Evolutionary conservation across 2,888 invertebrate genomes (phyloP).

Genomic region (Ashinkailepas kermadecensis): DNA sequence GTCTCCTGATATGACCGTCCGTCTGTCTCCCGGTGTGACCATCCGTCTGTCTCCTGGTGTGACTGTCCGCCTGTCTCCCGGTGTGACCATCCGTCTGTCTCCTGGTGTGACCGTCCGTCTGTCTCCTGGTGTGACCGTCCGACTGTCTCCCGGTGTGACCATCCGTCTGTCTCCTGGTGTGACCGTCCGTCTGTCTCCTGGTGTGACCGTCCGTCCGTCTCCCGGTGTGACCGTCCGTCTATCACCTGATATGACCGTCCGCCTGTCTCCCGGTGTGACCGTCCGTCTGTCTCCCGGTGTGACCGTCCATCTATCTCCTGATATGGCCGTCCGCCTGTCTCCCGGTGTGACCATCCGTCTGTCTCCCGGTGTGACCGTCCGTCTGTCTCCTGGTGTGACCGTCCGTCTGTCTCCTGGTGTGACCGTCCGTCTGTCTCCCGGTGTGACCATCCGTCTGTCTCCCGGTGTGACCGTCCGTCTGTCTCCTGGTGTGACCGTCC

Average conservation of each 20-base stretch:
- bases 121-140: neutral
- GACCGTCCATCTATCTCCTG: too few relatives aligned
- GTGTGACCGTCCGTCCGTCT: neutral
- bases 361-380: too few relatives aligned
- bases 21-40: too few relatives aligned
- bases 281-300: neutral
- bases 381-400: too few relatives aligned
- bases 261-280: neutral
- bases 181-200: neutral
- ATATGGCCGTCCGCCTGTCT: too few relatives aligned
- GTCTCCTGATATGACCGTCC: neutral
- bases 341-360: too few relatives aligned
- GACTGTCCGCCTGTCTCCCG: neutral
- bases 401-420: neutral
- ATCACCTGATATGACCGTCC: neutral
- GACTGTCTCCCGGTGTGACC: neutral
- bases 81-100: slow-evolving; percentile 20
- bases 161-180: neutral
- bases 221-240: neutral
- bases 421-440: neutral
- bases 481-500: too few relatives aligned
- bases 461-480: neutral
- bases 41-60: too few relatives aligned
- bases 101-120: too few relatives aligned
- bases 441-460: slow-evolving; percentile 21